Conservation (phyloP, 2,113 vertebrate genomes). For the Fregata magnificens region DNA sequence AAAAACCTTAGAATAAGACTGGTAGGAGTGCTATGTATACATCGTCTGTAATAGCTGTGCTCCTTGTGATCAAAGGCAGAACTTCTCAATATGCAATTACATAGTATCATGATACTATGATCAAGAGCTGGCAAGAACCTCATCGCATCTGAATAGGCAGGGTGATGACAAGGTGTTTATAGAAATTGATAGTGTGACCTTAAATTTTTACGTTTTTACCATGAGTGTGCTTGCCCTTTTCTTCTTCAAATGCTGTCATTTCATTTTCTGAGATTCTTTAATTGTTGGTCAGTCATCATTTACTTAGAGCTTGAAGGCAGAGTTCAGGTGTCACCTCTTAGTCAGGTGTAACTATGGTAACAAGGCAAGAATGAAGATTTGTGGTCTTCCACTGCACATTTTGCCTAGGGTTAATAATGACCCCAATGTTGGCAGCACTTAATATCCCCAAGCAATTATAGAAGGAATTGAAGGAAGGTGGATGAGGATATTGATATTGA, state of each 20-base stretch:
- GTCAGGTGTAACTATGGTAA: constrained; percentile 48
- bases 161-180: not conserved
- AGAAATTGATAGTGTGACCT: not conserved
- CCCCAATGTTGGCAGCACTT: not conserved
- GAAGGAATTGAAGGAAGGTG: not conserved
- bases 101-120: not conserved
- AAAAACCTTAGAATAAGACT: not conserved
- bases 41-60: not conserved
- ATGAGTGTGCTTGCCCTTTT: not conserved
- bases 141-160: not conserved
- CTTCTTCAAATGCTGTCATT: not conserved
- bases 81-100: not conserved
- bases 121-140: not conserved
- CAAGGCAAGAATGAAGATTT: not conserved
- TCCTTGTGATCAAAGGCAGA: not conserved
- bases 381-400: not conserved
- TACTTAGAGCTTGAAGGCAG: not conserved
- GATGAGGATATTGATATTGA: not conserved
- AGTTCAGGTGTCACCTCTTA: not conserved
- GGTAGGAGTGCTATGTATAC: not conserved
- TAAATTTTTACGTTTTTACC: not conserved
- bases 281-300: not conserved
- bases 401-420: not conserved
- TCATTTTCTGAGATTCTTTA: not conserved
- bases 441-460: not conserved